Evolutionary conservation across 2,113 vertebrate genomes (phyloP), one percentile per base, ranked within the genome.

Genomic region (Anguilla japonica): DNA sequence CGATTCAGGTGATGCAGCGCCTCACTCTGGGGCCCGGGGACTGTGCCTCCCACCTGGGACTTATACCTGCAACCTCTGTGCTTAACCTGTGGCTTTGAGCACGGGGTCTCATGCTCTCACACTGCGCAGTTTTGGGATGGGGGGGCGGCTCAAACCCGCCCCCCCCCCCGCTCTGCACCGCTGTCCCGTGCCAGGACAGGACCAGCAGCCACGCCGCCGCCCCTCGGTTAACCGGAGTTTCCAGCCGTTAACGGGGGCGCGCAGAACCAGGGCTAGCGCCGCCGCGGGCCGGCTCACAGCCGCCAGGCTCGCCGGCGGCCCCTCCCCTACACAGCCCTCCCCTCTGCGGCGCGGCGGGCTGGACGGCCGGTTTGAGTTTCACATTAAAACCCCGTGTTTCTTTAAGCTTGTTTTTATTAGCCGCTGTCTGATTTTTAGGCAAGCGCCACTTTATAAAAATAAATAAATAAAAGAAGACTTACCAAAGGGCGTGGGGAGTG

Each of bases 151-250:
- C 43, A 46, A 8, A 46, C 43, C 43, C 43, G 1, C 43, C 4
- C 43, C 43, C 43, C 43, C 43, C 43, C 43, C 2, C 43, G 75
- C 56, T 87, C 88, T 67, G 89, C 71, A 82, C 85, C 50, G 88
- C 81, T 88, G 90, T 89, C 88, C 87, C 86, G 87, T 91, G 90
- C 82, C 91, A 92, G 91, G 91, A 93, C 91, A 92, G 91, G 93
- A 93, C 93, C 94, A 94, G 80, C 9, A 88, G 40, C 79, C 90
- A 88, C 87, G 91, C 90, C 91, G 91, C 89, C 87, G 86, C 90
- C 90, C 86, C 26, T 86, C 85, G 56, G 91, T 95, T 94, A 95
- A 92, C 91, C 92, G 90, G 50, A 94, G 87, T 95, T 95, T 95
- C 94, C 94, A 95, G 85, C 84, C 89, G 89, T 92, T 87, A 84